Evolutionary conservation across 2,797 vertebrate species (phyloP).

Genomic region (Tenualosa thibaudeaui): DNA sequence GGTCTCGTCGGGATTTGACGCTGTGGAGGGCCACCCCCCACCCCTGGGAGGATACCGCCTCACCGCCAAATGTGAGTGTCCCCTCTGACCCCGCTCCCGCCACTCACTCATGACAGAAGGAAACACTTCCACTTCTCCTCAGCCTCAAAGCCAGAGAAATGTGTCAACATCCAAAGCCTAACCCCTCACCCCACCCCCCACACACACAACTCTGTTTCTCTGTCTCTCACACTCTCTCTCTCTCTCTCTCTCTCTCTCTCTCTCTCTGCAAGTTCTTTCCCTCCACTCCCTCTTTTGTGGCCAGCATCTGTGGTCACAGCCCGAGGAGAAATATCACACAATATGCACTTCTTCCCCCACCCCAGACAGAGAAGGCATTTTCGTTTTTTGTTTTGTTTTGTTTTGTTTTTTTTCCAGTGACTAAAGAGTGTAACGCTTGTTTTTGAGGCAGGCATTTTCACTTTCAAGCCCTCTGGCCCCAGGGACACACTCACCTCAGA

Average conservation of each 20-base stretch:
- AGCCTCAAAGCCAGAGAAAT: constrained; percentile 30
- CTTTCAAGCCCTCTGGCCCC: neutral
- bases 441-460: neutral
- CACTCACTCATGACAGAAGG: neutral
- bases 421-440: neutral
- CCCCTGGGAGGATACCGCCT: constrained; percentile 92
- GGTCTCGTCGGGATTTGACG: constrained; percentile 94
- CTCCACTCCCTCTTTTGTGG: constrained; percentile 12
- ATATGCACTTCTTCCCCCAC: neutral
- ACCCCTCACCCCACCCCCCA: neutral
- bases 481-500: neutral
- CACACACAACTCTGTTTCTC: neutral
- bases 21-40: constrained; percentile 89
- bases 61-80: constrained; percentile 89
- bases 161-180: constrained; percentile 27
- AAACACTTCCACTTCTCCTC: neutral
- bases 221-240: neutral
- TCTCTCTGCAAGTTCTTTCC: neutral
- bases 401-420: no score
- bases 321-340: constrained; percentile 28
- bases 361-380: neutral
- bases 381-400: neutral
- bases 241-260: neutral
- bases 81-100: neutral
- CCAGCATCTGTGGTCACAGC: constrained; percentile 31